Percentiles rank a stretch among this genome's conserved stretches.
These are phyloP conservation scores for Nannobrachium achirus DNA, from an alignment of 2,113 vertebrate species.

Conservation along the genomic window DNA sequence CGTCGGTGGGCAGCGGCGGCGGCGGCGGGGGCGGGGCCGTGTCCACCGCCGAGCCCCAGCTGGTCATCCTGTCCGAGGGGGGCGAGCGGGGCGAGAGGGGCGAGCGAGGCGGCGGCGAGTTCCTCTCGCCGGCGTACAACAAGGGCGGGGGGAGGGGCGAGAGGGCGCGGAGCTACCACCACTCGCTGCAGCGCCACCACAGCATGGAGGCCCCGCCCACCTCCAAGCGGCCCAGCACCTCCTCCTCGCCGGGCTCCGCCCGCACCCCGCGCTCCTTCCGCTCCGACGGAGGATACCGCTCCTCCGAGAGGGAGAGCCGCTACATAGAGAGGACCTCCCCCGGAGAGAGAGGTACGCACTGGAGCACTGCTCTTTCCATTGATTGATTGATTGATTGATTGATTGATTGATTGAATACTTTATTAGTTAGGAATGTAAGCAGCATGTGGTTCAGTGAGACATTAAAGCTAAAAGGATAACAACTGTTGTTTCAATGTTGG, in stretches of 20 bases:
- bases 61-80: constrained; percentile 91
- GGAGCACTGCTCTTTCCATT: too few species aligned
- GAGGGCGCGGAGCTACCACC: constrained; percentile 81
- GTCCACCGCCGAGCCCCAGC: constrained; percentile 87
- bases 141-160: constrained; percentile 68
- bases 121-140: constrained; percentile 91
- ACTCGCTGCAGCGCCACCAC: constrained; percentile 91
- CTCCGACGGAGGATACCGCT: constrained; percentile 84
- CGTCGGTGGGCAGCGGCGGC: constrained; percentile 45
- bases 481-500: too few species aligned
- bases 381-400: too few species aligned
- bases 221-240: constrained; percentile 85
- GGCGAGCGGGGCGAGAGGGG: constrained; percentile 70
- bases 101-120: constrained; percentile 69
- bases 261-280: constrained; percentile 93
- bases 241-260: constrained; percentile 88
- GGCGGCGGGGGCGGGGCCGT: constrained; percentile 80
- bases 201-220: constrained; percentile 88
- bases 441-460: too few species aligned
- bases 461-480: too few species aligned
- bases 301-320: constrained; percentile 89
- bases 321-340: constrained; percentile 92
- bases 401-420: too few species aligned
- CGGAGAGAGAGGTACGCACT: constrained; percentile 59
- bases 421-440: too few species aligned